These are phyloP conservation scores for Acanthopagrus latus DNA, from an alignment of 2,797 vertebrate species.

Conservation along the genomic window DNA sequence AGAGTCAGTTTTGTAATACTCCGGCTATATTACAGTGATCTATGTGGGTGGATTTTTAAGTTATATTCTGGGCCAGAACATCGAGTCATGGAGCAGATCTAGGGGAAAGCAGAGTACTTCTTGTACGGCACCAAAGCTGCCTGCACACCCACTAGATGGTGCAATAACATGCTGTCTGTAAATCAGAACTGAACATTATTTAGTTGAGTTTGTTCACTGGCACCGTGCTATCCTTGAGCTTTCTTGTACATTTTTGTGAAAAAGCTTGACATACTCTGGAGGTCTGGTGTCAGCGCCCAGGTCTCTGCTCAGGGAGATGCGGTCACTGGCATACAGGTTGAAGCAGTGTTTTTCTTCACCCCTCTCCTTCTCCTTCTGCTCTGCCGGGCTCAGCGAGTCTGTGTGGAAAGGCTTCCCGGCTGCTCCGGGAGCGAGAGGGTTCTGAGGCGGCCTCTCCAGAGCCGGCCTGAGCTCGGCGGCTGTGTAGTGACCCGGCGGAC, in stretches of 20 bases:
- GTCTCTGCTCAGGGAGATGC: constrained; percentile 96
- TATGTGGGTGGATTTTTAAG: constrained; percentile 14
- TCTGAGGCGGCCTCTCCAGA: constrained; percentile 91
- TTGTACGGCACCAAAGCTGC: constrained; percentile 12
- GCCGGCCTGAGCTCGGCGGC: constrained; percentile 90
- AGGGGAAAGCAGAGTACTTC: neutral
- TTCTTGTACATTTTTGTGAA: neutral
- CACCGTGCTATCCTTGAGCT: neutral
- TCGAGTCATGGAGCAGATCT: neutral
- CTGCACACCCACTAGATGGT: constrained; percentile 61
- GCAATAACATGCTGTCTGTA: constrained; percentile 37
- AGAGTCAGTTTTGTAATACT: constrained; percentile 29
- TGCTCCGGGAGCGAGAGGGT: constrained; percentile 92
- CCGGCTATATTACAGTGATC: constrained; percentile 29
- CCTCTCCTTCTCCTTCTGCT: constrained; percentile 93
- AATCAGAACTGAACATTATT: neutral
- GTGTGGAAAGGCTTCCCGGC: constrained; percentile 92
- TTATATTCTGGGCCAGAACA: constrained; percentile 21
- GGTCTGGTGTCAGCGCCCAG: constrained; percentile 97
- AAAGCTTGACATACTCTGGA: constrained; percentile 91
- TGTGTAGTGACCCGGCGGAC: constrained; percentile 93
- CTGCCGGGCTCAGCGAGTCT: constrained; percentile 86
- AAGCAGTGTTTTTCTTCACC: constrained; percentile 98
- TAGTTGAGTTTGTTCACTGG: neutral
- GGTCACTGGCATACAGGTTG: constrained; percentile 96